Evolutionary conservation across 2,113 vertebrate genomes (phyloP).

Genomic region (Galeopterus variegatus): DNA sequence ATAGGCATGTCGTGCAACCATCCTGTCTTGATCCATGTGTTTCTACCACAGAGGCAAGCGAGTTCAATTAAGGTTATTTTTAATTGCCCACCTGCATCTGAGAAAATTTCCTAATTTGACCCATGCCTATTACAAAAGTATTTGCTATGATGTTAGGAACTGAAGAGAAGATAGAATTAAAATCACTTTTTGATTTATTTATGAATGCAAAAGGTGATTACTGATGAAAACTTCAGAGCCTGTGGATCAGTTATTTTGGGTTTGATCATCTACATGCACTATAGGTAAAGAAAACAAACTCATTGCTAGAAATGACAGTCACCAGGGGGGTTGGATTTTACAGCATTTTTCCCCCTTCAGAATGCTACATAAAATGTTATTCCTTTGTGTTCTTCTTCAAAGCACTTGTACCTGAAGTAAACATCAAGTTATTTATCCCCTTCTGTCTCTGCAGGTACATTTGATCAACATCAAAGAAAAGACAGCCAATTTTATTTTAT

Average conservation of each 20-base stretch:
- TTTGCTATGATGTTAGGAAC: conserved; percentile 20
- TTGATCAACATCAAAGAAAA: conserved; percentile 27
- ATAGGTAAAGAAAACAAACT: neutral
- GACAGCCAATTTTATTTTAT: neutral
- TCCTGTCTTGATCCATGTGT: neutral
- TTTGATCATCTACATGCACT: neutral
- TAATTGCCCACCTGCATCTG: neutral
- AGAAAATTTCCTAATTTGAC: neutral
- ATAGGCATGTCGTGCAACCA: fast-evolving
- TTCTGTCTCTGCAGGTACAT: conserved; percentile 16
- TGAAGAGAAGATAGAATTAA: conserved; percentile 8
- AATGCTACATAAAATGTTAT: neutral
- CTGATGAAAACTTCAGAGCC: conserved; percentile 51
- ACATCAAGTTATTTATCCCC: conserved; percentile 10
- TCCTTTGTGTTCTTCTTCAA: conserved; percentile 60
- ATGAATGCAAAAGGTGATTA: conserved; percentile 48
- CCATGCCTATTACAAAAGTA: neutral
- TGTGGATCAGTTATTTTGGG: neutral
- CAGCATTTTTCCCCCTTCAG: neutral
- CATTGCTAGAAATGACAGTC: neutral
- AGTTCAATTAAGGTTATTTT: neutral
- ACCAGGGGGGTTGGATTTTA: neutral
- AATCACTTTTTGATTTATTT: conserved; percentile 61
- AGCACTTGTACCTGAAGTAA: conserved; percentile 51
- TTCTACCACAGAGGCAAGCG: neutral